Evolutionary conservation across 2,888 invertebrate species (phyloP).

Genomic region (Athetis lepigone): DNA sequence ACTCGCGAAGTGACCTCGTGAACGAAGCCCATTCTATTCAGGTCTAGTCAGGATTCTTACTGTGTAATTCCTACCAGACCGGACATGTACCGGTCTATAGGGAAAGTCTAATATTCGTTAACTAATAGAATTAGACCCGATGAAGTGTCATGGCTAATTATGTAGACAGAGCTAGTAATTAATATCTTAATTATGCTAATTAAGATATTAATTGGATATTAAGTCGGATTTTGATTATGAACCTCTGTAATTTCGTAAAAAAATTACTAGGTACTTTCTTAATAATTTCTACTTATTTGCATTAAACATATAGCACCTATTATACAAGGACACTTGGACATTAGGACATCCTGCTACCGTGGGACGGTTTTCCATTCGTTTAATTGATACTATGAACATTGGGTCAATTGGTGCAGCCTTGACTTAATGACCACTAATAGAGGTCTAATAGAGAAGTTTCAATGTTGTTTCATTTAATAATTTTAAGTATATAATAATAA

Average conservation of each 20-base stretch:
- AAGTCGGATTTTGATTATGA: no score
- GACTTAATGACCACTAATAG: conserved; percentile 8
- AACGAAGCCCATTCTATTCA: neutral
- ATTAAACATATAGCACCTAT: no score
- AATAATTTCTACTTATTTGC: neutral
- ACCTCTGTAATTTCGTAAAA: neutral
- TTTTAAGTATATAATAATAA: neutral
- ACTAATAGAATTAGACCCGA: conserved; percentile 1
- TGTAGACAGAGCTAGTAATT: no score
- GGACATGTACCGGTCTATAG: neutral
- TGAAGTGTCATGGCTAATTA: conserved; percentile 6
- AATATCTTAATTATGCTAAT: conserved; percentile 21
- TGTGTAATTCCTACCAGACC: neutral
- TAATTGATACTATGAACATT: conserved; percentile 15
- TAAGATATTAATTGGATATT: conserved; percentile 14
- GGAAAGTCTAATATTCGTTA: neutral
- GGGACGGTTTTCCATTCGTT: conserved; percentile 20
- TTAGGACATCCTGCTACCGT: neutral
- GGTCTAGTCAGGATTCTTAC: neutral
- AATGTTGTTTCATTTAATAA: conserved; percentile 1
- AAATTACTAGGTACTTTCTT: neutral
- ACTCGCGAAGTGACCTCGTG: neutral
- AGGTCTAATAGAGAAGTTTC: conserved; percentile 9
- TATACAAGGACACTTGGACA: neutral
- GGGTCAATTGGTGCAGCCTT: conserved; percentile 39